phyloP scores from a whole-genome alignment of 1,140 invertebrate species.

The Pogonomyrmex californicus region DNA sequence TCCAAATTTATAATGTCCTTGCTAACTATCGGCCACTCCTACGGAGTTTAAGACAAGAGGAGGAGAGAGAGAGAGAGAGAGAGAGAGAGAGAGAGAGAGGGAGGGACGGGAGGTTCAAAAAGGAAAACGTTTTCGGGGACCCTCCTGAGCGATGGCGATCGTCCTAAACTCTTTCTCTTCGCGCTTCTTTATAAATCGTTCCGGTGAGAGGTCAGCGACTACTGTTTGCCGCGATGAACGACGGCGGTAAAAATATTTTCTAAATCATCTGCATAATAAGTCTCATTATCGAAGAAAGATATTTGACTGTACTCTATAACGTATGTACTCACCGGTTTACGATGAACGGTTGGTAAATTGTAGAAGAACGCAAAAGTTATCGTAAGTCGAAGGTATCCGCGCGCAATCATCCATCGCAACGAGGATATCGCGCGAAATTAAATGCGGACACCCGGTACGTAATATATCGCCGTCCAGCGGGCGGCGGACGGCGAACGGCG shows the following conservation, averaged over 20 bases:
- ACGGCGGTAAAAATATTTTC: constrained; percentile 40
- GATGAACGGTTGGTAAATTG: not conserved
- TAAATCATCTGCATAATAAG: not conserved
- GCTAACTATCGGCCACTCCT: constrained; percentile 75
- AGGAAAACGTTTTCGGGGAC: constrained; percentile 32
- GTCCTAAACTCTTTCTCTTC: constrained; percentile 19
- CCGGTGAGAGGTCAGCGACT: constrained; percentile 68
- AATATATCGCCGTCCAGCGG: constrained; percentile 69
- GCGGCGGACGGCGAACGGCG: constrained; percentile 44
- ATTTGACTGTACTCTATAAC: not conserved
- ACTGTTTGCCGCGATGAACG: constrained; percentile 61
- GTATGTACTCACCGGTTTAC: not conserved
- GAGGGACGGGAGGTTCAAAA: constrained; percentile 12
- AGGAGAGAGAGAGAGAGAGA: not conserved
- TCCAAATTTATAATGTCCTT: constrained; percentile 79
- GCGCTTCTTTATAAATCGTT: constrained; percentile 65
- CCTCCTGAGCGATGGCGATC: constrained; percentile 16
- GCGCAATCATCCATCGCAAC: constrained; percentile 40
- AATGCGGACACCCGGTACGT: constrained; percentile 76
- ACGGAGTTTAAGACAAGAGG: constrained; percentile 46
- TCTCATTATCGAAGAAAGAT: not conserved
- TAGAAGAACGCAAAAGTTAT: not conserved
- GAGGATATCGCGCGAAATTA: constrained; percentile 56
- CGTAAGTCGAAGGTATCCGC: not conserved
- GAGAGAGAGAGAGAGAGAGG: too few species aligned